Base-by-base conservation (phyloP, 1,140 invertebrate genomes). In the Capitella teleta region DNA sequence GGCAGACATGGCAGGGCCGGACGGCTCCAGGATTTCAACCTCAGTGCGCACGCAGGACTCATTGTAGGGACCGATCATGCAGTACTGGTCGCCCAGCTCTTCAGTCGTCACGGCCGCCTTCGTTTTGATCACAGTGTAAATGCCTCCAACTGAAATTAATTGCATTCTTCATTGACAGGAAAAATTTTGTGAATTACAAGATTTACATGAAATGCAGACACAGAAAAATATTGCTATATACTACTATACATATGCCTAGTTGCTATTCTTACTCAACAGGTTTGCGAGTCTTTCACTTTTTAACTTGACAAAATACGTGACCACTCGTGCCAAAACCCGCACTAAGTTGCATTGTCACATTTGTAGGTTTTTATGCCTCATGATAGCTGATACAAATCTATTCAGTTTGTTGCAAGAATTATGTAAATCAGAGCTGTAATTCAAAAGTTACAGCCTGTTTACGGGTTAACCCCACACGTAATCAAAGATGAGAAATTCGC, bases 1-100 rank as follows among this genome's bases (percentile, higher is more conserved):
- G 41, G 81, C 77, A 47, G 82, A 78, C 12, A 95, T 75, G 0
- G 86, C 82, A 56, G 79, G 83, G 52, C 84, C 80, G 1, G 76
- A 65, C 64, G 47, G 89, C 47, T 97, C 92, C 14, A 83, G 78
- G 63, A 96, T 82, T 73, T 99, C 96, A 10, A 98, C 89, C 77
- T 99, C 95, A 2, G 89, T 92, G 52, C 89, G 77, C 0, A 94
- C 94, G 66, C 82, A 86, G 2, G 81, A 74, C 69, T 98, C 95
- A 72, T 96, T 97, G 68, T 96, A 98, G 0, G 95, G 96, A 57
- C 87, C 87, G 23, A 90, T 66, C 47, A 98, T 76, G 63, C 87
- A 90, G 73, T 97, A 97, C 66, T 98, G 94, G 64, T 98, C 92
- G 2, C 95, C 95, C 76, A 98, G 81, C 78, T 99, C 96, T 68